These are phyloP conservation scores for Paedocypris micromegethes DNA, from an alignment of 2,797 vertebrate species.

Conservation along the genomic window DNA sequence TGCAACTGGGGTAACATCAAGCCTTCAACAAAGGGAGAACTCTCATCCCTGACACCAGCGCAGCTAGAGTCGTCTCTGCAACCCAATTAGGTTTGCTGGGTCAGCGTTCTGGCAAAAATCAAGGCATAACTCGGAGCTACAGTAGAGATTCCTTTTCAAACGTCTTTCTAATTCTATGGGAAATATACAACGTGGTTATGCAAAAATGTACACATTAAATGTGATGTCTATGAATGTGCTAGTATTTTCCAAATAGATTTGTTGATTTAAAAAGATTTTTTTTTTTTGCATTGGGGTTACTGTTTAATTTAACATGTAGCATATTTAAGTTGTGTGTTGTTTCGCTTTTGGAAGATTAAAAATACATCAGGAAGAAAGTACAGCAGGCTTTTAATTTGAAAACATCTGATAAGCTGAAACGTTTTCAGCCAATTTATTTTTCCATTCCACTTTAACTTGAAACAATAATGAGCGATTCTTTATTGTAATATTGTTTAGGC, in stretches of 20 bases:
- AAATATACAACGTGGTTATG: not conserved
- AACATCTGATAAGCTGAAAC: slow-evolving; percentile 27
- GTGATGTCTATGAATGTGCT: too few relatives aligned
- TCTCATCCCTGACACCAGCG: slow-evolving; percentile 52
- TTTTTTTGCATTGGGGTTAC: not conserved
- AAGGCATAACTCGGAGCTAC: too few relatives aligned
- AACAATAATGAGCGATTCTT: not conserved
- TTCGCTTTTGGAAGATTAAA: slow-evolving; percentile 2
- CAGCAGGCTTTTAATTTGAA: slow-evolving; percentile 10
- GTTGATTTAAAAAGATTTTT: not conserved
- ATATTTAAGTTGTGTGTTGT: not conserved
- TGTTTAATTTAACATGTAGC: not conserved
- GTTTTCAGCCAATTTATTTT: slow-evolving; percentile 10
- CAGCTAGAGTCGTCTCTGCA: slow-evolving; percentile 39
- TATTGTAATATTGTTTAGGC: not conserved
- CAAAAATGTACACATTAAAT: too few relatives aligned
- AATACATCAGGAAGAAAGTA: slow-evolving; percentile 16
- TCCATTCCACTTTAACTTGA: slow-evolving; percentile 18
- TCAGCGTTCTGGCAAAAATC: slow-evolving; percentile 49
- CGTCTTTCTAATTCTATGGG: too few relatives aligned
- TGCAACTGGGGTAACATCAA: slow-evolving; percentile 52
- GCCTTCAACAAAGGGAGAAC: slow-evolving; percentile 45
- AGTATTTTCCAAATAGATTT: not conserved
- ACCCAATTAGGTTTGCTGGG: slow-evolving; percentile 57
- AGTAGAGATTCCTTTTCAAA: too few relatives aligned